Base-by-base conservation (phyloP, 2,113 vertebrate genomes). In the Numida meleagris region DNA sequence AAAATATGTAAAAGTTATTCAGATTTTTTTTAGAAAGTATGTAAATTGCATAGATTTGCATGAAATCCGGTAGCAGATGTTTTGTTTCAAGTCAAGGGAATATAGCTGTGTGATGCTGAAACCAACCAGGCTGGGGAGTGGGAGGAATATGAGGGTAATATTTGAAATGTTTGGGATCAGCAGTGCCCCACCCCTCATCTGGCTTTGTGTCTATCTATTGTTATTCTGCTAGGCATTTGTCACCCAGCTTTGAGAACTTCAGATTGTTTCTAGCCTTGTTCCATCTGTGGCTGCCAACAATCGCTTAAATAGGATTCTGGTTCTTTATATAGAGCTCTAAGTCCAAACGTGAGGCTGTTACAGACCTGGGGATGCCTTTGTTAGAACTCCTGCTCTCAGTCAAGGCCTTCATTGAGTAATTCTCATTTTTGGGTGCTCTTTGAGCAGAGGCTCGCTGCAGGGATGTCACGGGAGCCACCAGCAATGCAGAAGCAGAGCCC, bases 301-400 rank as follows among this genome's bases (percentile, higher is more conserved):
- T 84, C 77, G 79, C 66, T 86, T 90, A 81, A 88, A 90, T 89
- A 84, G 88, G 76, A 94, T 94, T 83, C 86, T 90, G 88, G 83
- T 94, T 51, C 93, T 81, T 93, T 90, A 86, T 93, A 90, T 92
- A 93, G 95, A 77, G 15, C 12, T 68, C 85, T 76, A 70, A 86
- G 79, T 42, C 86, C 91, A 67, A 82, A n/a, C 48, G 42, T 33
- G 63, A 1, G 72, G 75, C 62, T 57, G 43, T 76, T 65, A 62
- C 67, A 74, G 68, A 80, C 66, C 67, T 76, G 76, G 34, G 76
- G 77, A 34, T 55, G 45, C 20, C 11, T 82, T 67, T 73, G 40
- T 63, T 65, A 59, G 51, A 13, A 13, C n/a, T 40, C 9, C 42
- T 45, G 36, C 40, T 57, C 72, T 57, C 25, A 36, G 34, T 46